phyloP scores from a whole-genome alignment of 2,113 vertebrate species.

The Salvelinus namaycush region DNA sequence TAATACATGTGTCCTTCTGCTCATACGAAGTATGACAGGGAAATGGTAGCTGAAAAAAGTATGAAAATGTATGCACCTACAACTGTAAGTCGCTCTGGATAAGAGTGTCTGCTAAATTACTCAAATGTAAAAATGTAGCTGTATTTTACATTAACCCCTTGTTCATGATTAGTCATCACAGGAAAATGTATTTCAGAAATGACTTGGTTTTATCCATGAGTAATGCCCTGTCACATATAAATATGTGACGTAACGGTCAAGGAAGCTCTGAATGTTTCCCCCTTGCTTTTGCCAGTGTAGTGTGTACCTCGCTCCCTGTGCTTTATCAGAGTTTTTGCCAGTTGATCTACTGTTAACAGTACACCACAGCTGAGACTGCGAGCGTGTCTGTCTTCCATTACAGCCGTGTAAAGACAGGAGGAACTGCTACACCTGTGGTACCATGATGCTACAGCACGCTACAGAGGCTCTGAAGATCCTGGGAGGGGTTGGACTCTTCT shows the following conservation, averaged over 20 bases:
- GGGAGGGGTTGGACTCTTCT: conserved; percentile 91
- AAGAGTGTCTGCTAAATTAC: no score
- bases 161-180: background rate
- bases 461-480: conserved; percentile 88
- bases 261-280: background rate
- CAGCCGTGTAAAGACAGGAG: conserved; percentile 63
- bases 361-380: background rate
- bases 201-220: background rate
- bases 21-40: no score
- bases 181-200: background rate
- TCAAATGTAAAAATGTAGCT: background rate
- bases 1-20: no score
- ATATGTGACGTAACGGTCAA: no score
- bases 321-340: background rate
- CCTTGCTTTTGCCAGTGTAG: background rate
- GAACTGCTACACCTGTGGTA: conserved; percentile 76
- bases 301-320: background rate
- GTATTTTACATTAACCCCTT: background rate
- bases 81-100: no score
- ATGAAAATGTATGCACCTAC: no score
- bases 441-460: conserved; percentile 82
- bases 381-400: background rate
- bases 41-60: no score
- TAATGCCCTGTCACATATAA: background rate
- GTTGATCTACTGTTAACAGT: background rate